These are phyloP conservation scores for Agelastica alni DNA, from an alignment of 2,888 invertebrate species.

Conservation along the genomic window DNA sequence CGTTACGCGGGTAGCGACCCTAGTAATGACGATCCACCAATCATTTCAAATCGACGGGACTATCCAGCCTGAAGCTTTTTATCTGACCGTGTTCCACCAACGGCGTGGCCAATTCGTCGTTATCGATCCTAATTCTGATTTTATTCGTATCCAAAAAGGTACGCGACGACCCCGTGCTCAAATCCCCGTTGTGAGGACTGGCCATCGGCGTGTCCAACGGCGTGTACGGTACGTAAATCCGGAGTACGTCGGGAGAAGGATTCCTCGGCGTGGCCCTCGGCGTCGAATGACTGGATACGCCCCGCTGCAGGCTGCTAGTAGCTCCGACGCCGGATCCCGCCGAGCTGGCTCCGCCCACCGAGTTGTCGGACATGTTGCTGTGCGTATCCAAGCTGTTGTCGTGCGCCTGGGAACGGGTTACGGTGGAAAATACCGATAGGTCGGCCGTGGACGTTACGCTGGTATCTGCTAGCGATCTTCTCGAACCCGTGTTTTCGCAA, in stretches of 20 bases:
- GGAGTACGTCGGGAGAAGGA: constrained; percentile 72
- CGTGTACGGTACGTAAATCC: constrained; percentile 81
- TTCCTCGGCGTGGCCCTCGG: constrained; percentile 70
- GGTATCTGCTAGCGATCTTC: constrained; percentile 80
- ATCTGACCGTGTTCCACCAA: constrained; percentile 65
- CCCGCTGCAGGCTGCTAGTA: constrained; percentile 59
- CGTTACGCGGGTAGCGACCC: too few species aligned
- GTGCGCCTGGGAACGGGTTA: constrained; percentile 72
- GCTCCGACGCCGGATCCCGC: constrained; percentile 56
- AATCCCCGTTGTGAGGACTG: constrained; percentile 59
- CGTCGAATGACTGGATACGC: constrained; percentile 63
- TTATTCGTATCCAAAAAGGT: constrained; percentile 69
- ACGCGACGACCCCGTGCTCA: constrained; percentile 54
- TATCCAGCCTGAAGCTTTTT: constrained; percentile 53
- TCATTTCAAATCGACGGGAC: constrained; percentile 51
- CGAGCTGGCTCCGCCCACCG: constrained; percentile 62
- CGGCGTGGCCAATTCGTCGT: constrained; percentile 69
- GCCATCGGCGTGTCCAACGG: constrained; percentile 61
- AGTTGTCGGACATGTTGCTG: constrained; percentile 75
- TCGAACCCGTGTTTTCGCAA: constrained; percentile 67
- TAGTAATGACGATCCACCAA: too few species aligned
- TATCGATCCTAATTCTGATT: constrained; percentile 72
- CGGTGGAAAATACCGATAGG: constrained; percentile 75
- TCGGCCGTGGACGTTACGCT: constrained; percentile 84
- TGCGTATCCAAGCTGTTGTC: constrained; percentile 78